Evolutionary conservation across 2,113 vertebrate species (phyloP).

Genomic region (Poecile atricapillus): DNA sequence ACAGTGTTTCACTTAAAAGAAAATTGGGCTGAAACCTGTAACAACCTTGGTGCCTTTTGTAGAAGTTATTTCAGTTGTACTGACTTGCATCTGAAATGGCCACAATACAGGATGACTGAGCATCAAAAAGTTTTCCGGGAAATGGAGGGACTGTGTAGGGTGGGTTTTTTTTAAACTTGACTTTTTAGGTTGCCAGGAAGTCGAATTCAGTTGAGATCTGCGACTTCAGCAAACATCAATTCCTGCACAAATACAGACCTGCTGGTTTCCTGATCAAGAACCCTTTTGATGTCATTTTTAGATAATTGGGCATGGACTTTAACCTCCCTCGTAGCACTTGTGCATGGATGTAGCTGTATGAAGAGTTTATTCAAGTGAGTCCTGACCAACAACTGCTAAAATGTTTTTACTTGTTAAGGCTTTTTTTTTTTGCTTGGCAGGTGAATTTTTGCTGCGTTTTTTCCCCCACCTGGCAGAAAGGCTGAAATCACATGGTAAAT

Average conservation of each 20-base stretch:
- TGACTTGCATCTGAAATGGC: neutral
- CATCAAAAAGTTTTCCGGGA: slow-evolving; percentile 26
- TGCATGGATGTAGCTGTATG: neutral
- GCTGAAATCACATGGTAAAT: neutral
- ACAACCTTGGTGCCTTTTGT: neutral
- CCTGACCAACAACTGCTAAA: neutral
- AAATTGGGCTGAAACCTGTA: neutral
- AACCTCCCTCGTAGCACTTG: neutral
- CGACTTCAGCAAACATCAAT: slow-evolving; percentile 40
- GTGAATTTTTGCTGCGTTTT: neutral
- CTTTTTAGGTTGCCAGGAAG: slow-evolving; percentile 59
- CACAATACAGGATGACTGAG: neutral
- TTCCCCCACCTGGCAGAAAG: neutral
- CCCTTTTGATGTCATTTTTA: slow-evolving; percentile 43
- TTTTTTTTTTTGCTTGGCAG: neutral
- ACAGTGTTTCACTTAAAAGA: neutral
- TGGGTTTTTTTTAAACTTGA: neutral
- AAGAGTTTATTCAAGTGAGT: neutral
- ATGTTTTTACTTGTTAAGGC: neutral
- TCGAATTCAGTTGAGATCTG: slow-evolving; percentile 9
- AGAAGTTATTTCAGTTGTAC: neutral
- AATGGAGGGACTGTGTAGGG: neutral
- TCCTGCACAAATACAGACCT: slow-evolving; percentile 55
- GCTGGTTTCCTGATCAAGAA: slow-evolving; percentile 15
- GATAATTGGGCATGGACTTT: neutral